Conservation (phyloP, 1,140 invertebrate genomes). For the Drosophila punjabiensis region DNA sequence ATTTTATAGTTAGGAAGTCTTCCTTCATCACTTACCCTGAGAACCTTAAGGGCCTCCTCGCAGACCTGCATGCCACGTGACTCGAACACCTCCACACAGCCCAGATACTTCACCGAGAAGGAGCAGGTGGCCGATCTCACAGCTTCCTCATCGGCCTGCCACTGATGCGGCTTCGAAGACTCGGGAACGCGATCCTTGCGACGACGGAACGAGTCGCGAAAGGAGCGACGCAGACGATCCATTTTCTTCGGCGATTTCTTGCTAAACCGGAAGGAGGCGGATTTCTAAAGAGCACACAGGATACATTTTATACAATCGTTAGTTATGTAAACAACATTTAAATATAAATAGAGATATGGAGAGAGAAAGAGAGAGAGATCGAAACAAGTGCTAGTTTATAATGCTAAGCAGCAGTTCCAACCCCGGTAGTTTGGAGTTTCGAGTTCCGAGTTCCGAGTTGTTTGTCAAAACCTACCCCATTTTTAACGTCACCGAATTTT, state of each 20-base stretch:
- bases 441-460: constrained; percentile 10
- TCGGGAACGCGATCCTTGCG: constrained; percentile 94
- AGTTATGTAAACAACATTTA: not conserved
- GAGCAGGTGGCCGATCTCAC: constrained; percentile 98
- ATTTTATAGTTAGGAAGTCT: not conserved
- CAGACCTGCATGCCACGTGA: constrained; percentile 99
- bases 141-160: constrained; percentile 98
- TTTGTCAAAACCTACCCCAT: constrained; percentile 79
- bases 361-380: constrained; percentile 22
- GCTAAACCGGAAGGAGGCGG: constrained; percentile 87
- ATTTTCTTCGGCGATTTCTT: constrained; percentile 92
- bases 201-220: constrained; percentile 96
- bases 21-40: constrained; percentile 89
- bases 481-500: constrained; percentile 85
- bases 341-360: constrained; percentile 1
- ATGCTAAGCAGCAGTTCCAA: constrained; percentile 28
- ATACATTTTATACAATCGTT: constrained; percentile 13
- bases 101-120: constrained; percentile 99
- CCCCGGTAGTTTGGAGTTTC: constrained; percentile 15
- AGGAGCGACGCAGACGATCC: constrained; percentile 96
- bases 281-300: constrained; percentile 83
- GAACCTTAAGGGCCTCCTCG: constrained; percentile 98
- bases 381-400: constrained; percentile 69
- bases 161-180: constrained; percentile 97
- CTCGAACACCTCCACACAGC: constrained; percentile 99